phyloP scores from a whole-genome alignment of 2,888 invertebrate genomes.

The Andrena flavipes region DNA sequence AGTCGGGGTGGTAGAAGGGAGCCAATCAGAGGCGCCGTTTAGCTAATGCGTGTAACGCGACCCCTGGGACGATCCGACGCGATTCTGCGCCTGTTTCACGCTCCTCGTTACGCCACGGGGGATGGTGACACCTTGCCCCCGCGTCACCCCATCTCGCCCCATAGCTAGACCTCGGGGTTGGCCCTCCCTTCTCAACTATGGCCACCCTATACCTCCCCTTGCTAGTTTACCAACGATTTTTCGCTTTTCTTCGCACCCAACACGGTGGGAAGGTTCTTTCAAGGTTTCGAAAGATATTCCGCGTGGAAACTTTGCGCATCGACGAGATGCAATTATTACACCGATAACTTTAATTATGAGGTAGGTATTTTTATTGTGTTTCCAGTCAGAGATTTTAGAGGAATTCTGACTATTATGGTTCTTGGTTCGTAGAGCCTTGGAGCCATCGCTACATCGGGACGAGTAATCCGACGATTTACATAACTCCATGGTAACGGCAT shows the following conservation, averaged over 20 bases:
- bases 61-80: slow-evolving; percentile 73
- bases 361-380: too few species aligned
- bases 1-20: slow-evolving; percentile 41
- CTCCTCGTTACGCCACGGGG: slow-evolving; percentile 59
- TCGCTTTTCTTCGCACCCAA: background rate
- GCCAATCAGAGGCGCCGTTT: slow-evolving; percentile 77
- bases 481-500: slow-evolving; percentile 76
- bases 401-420: background rate
- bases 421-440: background rate
- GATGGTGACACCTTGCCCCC: slow-evolving; percentile 53
- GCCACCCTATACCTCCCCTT: background rate
- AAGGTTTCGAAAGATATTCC: background rate
- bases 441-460: slow-evolving; percentile 48
- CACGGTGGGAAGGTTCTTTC: background rate
- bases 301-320: background rate
- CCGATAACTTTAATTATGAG: background rate
- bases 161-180: slow-evolving; percentile 17
- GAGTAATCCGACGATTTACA: slow-evolving; percentile 78
- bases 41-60: slow-evolving; percentile 77
- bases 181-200: slow-evolving; percentile 12
- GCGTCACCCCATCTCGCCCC: slow-evolving; percentile 47
- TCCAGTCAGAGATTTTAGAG: too few species aligned
- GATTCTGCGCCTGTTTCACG: slow-evolving; percentile 60
- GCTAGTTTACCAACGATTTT: background rate
- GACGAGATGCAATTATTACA: background rate